Base-by-base conservation (phyloP, 2,888 invertebrate species). In the Calliopum simillimum region DNA sequence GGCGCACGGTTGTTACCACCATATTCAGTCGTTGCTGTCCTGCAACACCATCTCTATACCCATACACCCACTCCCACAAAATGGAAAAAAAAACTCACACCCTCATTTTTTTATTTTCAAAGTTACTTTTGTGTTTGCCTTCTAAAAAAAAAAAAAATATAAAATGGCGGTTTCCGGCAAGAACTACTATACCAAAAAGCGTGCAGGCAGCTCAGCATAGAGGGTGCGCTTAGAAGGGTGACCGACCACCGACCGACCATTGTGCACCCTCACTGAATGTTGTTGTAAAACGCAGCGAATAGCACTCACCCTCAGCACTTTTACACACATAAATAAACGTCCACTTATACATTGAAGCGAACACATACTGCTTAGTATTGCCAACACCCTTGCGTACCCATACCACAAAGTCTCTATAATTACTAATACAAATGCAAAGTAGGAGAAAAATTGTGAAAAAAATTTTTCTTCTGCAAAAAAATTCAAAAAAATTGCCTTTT, bases 121-220 rank as follows among this genome's bases (percentile, higher is more conserved):
- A 64, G 25, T 61, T 23, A 13, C 16, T 59, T 46, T 49, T 68
- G 55, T 68, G 69, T 63, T 63, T 64, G 33, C 33, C 33, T 33
- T 33, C 33, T 33, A 33, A 33, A 33, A 79, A 79, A 33, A 33
- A 33, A 33, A 4, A 2, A 33, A 33, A 33, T 8, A 33, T 1
- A 79, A 79, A 79, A 79, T 78, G 79, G 79, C 78, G 79, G 78
- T 78, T 78, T 77, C 76, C 79, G 77, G 74, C 68, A 72, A 71
- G 74, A 76, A 73, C 71, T 43, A 55, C 19, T 68, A 47, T 55
- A 62, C 19, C 16, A 70, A 51, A 33, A 66, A 69, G 69, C 41
- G 71, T 70, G 72, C 70, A 62, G 56, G 21, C 13, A 46, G 23
- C 33, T 23, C 19, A 58, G 41, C 65, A 41, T 61, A 62, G 12